A percentile compares a stretch with the other conserved stretches of the same genome.
phyloP scores from a whole-genome alignment of 2,113 vertebrate species.

The Calonectris borealis region DNA sequence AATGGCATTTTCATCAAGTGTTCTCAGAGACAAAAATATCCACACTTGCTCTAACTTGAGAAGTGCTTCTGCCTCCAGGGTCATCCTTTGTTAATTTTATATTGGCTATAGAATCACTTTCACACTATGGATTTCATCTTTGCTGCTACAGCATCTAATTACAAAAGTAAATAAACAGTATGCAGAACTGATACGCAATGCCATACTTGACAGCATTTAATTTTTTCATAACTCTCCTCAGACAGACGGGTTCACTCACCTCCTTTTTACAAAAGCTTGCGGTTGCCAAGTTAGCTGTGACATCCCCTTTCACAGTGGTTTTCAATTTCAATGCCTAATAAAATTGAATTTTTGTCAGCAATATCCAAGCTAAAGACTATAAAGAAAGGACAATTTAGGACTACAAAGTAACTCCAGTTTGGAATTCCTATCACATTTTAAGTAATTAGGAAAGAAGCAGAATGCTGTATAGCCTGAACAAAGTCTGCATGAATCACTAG shows the following conservation, averaged over 20 bases:
- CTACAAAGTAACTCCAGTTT: background rate
- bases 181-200: background rate
- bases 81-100: background rate
- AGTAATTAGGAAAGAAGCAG: background rate
- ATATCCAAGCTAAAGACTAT: background rate
- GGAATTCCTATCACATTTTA: background rate
- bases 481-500: background rate
- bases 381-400: background rate
- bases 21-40: background rate
- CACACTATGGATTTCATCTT: background rate
- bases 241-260: slow-evolving; percentile 75
- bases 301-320: slow-evolving; percentile 92
- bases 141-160: background rate
- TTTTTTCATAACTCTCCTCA: background rate
- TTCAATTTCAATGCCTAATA: slow-evolving; percentile 93
- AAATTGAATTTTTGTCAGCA: background rate
- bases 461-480: background rate
- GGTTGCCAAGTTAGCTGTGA: slow-evolving; percentile 85
- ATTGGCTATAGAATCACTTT: background rate
- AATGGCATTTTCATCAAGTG: background rate
- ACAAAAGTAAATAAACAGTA: background rate
- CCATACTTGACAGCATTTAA: background rate
- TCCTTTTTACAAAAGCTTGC: slow-evolving; percentile 93
- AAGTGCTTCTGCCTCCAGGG: background rate
- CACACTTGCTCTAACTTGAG: background rate